Conservation (phyloP, 35 echinoderm and acorn worm species). For the Acanthaster planci region DNA sequence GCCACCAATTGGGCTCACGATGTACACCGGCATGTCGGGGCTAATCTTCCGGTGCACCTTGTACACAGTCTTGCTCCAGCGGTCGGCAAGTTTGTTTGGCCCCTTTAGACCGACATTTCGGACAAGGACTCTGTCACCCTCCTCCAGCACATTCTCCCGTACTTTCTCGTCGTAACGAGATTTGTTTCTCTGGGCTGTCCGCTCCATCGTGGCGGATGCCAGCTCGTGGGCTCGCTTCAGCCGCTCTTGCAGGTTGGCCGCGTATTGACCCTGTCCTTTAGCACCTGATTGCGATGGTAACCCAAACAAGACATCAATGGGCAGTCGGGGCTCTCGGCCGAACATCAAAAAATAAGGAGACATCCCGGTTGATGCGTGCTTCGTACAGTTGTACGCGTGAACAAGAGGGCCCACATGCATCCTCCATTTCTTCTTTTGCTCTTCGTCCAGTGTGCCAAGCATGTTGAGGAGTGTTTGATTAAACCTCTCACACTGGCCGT, state of each 20-base stretch:
- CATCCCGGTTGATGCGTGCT: not conserved
- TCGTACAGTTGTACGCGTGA: constrained; percentile 67
- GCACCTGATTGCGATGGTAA: not conserved
- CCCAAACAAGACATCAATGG: constrained; percentile 49
- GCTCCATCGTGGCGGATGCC: not conserved
- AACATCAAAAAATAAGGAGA: constrained; percentile 49
- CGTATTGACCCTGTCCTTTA: not conserved
- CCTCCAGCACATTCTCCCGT: constrained; percentile 22
- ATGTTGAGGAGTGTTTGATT: constrained; percentile 45
- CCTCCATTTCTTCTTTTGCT: constrained; percentile 49
- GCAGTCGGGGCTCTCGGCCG: constrained; percentile 52
- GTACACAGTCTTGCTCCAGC: constrained; percentile 50
- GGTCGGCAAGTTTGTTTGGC: constrained; percentile 61
- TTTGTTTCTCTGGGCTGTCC: constrained; percentile 4
- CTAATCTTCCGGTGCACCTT: constrained; percentile 3
- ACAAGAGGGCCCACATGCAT: constrained; percentile 40
- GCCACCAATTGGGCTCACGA: not conserved
- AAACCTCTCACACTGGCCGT: constrained; percentile 41
- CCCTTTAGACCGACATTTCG: constrained; percentile 63
- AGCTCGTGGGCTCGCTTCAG: constrained; percentile 25
- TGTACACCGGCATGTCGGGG: constrained; percentile 26
- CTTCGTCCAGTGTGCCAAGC: constrained; percentile 46
- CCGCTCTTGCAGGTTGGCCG: constrained; percentile 1
- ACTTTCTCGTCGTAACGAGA: constrained; percentile 53
- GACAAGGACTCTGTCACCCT: constrained; percentile 60